phyloP scores from a whole-genome alignment of 2,888 invertebrate species.

The Conistra vaccinii region DNA sequence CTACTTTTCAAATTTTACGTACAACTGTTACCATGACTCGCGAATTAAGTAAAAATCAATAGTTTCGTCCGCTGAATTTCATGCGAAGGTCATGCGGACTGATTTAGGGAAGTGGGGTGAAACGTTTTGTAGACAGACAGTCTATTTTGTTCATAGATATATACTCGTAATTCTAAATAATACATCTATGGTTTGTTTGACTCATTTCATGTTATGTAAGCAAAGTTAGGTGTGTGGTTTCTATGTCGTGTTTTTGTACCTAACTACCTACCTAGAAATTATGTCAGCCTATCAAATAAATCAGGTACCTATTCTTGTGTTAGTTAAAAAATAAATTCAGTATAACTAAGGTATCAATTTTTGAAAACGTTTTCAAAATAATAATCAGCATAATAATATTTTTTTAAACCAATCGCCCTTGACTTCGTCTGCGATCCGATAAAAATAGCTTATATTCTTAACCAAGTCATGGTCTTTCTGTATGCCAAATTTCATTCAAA shows the following conservation, averaged over 20 bases:
- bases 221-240: background rate
- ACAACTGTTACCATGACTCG: constrained; percentile 42
- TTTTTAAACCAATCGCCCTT: too few relatives aligned
- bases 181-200: constrained; percentile 5
- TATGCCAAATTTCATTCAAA: background rate
- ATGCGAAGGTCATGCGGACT: constrained; percentile 56
- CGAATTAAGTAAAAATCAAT: constrained; percentile 62
- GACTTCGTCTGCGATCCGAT: too few relatives aligned
- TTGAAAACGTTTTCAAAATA: background rate
- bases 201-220: constrained; percentile 37
- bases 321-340: background rate
- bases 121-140: constrained; percentile 41
- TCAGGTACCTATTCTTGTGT: too few relatives aligned
- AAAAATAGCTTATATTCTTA: too few relatives aligned
- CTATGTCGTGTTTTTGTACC: background rate
- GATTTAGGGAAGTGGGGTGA: constrained; percentile 53
- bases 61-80: constrained; percentile 56
- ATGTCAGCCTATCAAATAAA: background rate
- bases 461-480: too few relatives aligned
- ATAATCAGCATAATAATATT: background rate
- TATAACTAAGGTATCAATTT: background rate
- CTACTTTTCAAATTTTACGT: background rate
- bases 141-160: constrained; percentile 11
- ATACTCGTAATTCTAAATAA: too few relatives aligned
- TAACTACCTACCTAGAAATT: background rate